Evolutionary conservation across 2,888 invertebrate species (phyloP).

Genomic region (Macaria notata): DNA sequence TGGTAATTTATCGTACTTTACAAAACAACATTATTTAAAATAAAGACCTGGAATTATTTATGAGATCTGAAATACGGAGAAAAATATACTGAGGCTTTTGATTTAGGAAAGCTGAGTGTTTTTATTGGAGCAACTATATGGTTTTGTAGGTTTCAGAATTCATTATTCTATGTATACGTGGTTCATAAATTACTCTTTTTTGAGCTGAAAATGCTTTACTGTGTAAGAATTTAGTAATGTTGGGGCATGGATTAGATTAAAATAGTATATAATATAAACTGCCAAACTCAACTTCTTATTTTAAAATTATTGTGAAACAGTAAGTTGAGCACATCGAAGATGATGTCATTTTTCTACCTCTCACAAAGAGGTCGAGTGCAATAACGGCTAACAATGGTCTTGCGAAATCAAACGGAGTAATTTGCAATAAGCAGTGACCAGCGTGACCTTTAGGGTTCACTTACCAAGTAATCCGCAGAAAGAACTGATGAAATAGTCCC

Average conservation of each 20-base stretch:
- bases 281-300: too few relatives aligned
- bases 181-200: too few relatives aligned
- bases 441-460: conserved; percentile 31
- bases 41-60: conserved; percentile 39
- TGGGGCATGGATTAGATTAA: too few relatives aligned
- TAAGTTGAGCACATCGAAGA: too few relatives aligned
- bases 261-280: too few relatives aligned
- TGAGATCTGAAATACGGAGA: conserved; percentile 19
- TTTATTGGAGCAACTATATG: neutral
- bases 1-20: conserved; percentile 49
- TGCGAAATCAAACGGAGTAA: neutral
- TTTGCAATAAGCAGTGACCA: conserved; percentile 31
- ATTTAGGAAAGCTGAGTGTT: conserved; percentile 1
- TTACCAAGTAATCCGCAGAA: conserved; percentile 21
- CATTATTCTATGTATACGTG: too few relatives aligned
- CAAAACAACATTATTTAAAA: conserved; percentile 45
- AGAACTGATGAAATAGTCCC: conserved; percentile 24
- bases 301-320: too few relatives aligned
- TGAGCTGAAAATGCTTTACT: too few relatives aligned
- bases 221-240: too few relatives aligned
- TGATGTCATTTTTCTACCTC: too few relatives aligned
- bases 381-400: too few relatives aligned
- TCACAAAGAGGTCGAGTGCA: too few relatives aligned
- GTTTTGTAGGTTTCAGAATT: neutral
- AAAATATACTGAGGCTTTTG: neutral